Evolutionary conservation across 2,797 vertebrate genomes (phyloP), one percentile per base, ranked within the genome.

Genomic region (Chloroceryle amazona): DNA sequence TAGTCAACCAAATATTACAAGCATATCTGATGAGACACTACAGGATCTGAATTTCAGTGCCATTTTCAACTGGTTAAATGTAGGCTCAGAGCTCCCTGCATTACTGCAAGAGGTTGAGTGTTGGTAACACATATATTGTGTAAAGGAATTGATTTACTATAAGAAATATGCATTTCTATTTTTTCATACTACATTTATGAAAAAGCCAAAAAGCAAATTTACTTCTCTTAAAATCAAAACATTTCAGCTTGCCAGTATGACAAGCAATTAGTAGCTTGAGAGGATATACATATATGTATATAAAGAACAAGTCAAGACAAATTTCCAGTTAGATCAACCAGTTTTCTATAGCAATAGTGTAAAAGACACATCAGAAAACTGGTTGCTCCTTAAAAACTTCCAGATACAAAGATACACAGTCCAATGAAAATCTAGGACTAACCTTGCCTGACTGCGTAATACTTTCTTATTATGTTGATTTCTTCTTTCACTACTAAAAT

Each of bases 401-500:
- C 62, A 86, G 65, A 54, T 74, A 88, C 52, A 83, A 65, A 92
- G 54, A 81, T 70, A 71, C 20, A 75, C 37, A 74, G 2, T 41
- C 90, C 58, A 57, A 33, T 28, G 31, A 81, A 81, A 78, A 81
- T 11, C 85, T 72, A 62, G 37, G 16, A 79, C 26, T 84, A 81
- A 90, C 41, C 52, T 79, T 68, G 17, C 61, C 22, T 89, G 29
- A 62, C 10, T 73, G 25, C 37, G 25, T 57, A 86, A 86, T 47
- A 82, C 13, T 58, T 66, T 93, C 33, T 74, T 13, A 51, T 86
- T 26, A 55, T 81, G 88, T 67, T 86, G 44, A 71, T 90, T 92
- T 47, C 86, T 58, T 68, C 47, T 81, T 74, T 86, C 75, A 60
- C 21, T 97, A 76, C 85, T 83, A 94, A 96, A 95, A 94, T 83